Percentiles rank a stretch among this genome's conserved stretches.
phyloP scores from a whole-genome alignment of 2,888 invertebrate species.

The Patella ulyssiponensis region DNA sequence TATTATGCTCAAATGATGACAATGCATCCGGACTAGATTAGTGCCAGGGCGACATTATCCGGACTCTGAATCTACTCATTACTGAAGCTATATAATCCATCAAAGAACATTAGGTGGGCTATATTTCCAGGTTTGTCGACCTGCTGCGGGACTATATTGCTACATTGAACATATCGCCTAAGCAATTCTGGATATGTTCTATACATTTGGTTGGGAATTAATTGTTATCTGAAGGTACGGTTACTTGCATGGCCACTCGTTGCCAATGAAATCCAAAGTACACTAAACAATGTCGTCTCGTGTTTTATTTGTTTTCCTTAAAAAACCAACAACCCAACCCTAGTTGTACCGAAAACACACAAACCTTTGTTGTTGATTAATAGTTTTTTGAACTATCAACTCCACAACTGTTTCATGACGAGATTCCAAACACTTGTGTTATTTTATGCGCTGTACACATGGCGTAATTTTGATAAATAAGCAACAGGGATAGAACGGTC shows the following conservation, averaged over 20 bases:
- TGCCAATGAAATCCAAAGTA: no score
- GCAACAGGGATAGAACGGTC: neutral
- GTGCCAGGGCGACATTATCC: no score
- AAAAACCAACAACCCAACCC: neutral
- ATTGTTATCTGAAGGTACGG: neutral
- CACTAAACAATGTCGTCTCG: neutral
- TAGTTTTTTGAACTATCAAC: neutral
- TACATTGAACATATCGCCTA: neutral
- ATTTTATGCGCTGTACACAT: no score
- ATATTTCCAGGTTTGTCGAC: no score
- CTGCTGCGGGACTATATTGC: neutral
- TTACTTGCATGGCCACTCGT: neutral
- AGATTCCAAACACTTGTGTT: neutral
- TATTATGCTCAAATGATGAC: no score
- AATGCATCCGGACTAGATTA: no score
- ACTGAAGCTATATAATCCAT: no score
- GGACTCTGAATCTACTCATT: no score
- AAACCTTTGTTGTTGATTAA: no score
- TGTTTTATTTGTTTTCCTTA: neutral
- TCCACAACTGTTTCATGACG: neutral
- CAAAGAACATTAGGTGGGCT: no score
- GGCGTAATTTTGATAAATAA: no score
- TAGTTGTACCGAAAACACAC: no score
- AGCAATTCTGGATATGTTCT: conserved; percentile 5
- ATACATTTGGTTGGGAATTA: neutral